Conservation (phyloP, 2,797 vertebrate species). For the Pampus argenteus region DNA sequence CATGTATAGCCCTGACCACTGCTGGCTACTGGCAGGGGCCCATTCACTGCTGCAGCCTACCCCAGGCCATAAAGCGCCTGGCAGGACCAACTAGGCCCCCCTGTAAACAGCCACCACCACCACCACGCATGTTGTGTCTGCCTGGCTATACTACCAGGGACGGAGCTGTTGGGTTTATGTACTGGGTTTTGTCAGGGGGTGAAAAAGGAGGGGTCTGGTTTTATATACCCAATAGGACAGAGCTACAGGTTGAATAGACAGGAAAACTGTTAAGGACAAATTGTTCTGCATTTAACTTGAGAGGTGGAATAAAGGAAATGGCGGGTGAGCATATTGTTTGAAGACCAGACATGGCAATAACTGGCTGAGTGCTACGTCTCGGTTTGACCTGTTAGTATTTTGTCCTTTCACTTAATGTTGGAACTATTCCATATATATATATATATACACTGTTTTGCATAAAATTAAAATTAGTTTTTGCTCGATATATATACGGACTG, state of each 20-base stretch:
- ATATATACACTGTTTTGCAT: not conserved
- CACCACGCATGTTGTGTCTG: constrained; percentile 73
- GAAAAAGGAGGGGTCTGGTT: constrained; percentile 52
- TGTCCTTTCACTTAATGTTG: not conserved
- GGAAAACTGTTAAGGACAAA: constrained; percentile 67
- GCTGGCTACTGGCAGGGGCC: constrained; percentile 70
- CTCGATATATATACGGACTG: not conserved
- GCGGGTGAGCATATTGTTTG: constrained; percentile 51
- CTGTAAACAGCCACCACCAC: constrained; percentile 60
- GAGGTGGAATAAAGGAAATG: constrained; percentile 59
- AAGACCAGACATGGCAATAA: constrained; percentile 44
- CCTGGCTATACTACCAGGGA: constrained; percentile 18
- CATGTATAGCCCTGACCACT: constrained; percentile 65
- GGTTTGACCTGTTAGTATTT: not conserved
- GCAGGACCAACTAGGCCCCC: constrained; percentile 52
- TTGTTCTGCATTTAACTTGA: constrained; percentile 62
- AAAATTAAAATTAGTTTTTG: not conserved
- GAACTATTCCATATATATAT: not conserved
- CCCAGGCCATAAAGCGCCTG: constrained; percentile 70
- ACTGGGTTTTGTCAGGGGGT: constrained; percentile 58
- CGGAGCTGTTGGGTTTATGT: constrained; percentile 64
- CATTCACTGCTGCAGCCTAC: constrained; percentile 66
- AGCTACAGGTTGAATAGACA: constrained; percentile 59
- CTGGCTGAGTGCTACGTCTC: not conserved
- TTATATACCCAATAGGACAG: constrained; percentile 60